A percentile compares a stretch with the other conserved stretches of the same genome.
These are phyloP conservation scores for Diarsia mendica DNA, from an alignment of 2,888 invertebrate species.

Conservation along the genomic window DNA sequence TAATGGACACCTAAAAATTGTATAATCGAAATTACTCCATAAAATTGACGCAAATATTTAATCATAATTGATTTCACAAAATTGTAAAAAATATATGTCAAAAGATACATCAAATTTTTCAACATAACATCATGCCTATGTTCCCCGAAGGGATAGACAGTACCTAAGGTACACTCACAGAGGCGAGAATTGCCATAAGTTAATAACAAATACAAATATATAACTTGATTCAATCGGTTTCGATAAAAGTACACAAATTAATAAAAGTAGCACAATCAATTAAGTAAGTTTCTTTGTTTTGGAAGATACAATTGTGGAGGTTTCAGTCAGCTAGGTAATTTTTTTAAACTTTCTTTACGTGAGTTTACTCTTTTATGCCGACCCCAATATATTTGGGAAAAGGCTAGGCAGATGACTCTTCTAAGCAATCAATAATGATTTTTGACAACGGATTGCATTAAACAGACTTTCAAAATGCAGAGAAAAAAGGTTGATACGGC, in stretches of 20 bases:
- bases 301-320: constrained; percentile 37
- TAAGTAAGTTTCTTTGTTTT: constrained; percentile 41
- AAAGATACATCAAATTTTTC: background rate
- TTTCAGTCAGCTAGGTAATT: constrained; percentile 46
- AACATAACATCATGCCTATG: background rate
- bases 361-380: constrained; percentile 21
- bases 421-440: background rate
- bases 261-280: constrained; percentile 45
- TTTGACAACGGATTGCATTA: background rate
- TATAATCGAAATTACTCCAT: background rate
- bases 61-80: background rate
- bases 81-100: background rate
- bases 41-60: background rate
- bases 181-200: background rate
- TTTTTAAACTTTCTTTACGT: constrained; percentile 26
- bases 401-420: no score
- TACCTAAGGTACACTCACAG: background rate
- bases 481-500: no score
- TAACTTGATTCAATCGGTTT: constrained; percentile 49
- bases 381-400: no score
- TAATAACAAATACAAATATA: constrained; percentile 1
- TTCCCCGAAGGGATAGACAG: background rate
- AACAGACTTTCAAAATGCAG: background rate
- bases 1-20: background rate
- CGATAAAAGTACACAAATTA: constrained; percentile 61